phyloP scores from a whole-genome alignment of 2,888 invertebrate species.

The Xestia c-nigrum region DNA sequence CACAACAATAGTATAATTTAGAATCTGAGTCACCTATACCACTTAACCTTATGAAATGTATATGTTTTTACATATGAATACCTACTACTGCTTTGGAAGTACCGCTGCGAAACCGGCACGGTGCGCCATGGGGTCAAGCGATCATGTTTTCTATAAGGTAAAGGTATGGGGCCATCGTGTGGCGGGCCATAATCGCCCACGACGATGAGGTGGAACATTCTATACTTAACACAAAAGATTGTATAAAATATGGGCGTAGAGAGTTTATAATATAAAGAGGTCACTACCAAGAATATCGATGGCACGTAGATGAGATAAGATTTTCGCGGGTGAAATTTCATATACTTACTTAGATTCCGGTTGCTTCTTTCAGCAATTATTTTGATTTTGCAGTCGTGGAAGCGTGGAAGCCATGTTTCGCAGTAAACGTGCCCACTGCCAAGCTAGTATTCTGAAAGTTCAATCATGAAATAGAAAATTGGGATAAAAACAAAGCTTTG shows the following conservation, averaged over 20 bases:
- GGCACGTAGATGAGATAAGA: neutral
- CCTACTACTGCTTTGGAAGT: slow-evolving; percentile 53
- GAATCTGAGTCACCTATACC: slow-evolving; percentile 45
- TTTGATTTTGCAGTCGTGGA: neutral
- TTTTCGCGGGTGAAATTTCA: neutral
- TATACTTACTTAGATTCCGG: neutral
- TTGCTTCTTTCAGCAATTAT: neutral
- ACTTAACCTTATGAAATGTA: slow-evolving; percentile 54
- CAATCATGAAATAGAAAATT: neutral
- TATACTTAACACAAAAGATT: slow-evolving; percentile 15
- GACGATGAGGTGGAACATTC: slow-evolving; percentile 35
- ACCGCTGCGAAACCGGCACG: slow-evolving; percentile 49
- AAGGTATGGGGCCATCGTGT: slow-evolving; percentile 34
- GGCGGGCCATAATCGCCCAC: slow-evolving; percentile 48
- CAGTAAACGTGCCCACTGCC: neutral
- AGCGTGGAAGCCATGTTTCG: neutral
- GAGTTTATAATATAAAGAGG: slow-evolving; percentile 16
- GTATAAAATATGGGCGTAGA: neutral
- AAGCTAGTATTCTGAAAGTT: neutral
- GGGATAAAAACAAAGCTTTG: neutral
- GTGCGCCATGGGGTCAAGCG: slow-evolving; percentile 59
- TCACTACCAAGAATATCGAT: neutral
- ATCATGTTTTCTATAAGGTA: slow-evolving; percentile 55
- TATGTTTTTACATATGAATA: slow-evolving; percentile 42
- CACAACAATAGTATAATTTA: slow-evolving; percentile 55